Evolutionary conservation across 2,888 invertebrate species (phyloP).

Genomic region (Xanthia togata): DNA sequence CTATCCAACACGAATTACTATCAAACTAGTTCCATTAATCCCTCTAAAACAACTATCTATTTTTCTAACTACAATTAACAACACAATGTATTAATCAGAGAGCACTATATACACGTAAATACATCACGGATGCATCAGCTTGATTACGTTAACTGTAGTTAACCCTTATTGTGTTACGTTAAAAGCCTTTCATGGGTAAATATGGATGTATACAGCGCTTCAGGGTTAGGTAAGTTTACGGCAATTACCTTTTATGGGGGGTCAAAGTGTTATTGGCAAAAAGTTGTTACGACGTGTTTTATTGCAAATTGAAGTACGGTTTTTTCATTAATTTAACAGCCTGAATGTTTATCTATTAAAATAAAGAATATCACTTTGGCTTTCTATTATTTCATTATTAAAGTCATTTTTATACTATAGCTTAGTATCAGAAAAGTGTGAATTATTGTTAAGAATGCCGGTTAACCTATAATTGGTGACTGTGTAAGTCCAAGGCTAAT

Average conservation of each 20-base stretch:
- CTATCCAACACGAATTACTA: slow-evolving; percentile 7
- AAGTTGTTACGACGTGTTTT: slow-evolving; percentile 21
- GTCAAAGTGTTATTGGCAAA: slow-evolving; percentile 33
- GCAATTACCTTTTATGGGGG: slow-evolving; percentile 30
- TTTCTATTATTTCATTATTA: too few relatives aligned
- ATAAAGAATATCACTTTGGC: too few relatives aligned
- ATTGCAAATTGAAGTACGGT: slow-evolving; percentile 21
- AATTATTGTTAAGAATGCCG: too few relatives aligned
- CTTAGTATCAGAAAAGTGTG: too few relatives aligned
- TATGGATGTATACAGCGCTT: slow-evolving; percentile 21
- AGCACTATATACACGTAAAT: not conserved
- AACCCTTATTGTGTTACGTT: slow-evolving; percentile 40
- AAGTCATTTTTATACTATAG: too few relatives aligned
- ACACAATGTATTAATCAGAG: slow-evolving; percentile 14
- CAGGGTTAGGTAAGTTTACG: slow-evolving; percentile 32
- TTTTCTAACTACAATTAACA: not conserved
- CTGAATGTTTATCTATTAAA: not conserved
- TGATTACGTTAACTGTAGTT: slow-evolving; percentile 34
- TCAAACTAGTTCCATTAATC: not conserved
- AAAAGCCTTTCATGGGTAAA: slow-evolving; percentile 50
- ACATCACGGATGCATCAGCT: slow-evolving; percentile 46
- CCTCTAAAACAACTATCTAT: not conserved
- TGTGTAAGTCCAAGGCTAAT: too few relatives aligned
- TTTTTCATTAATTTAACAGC: slow-evolving; percentile 14
- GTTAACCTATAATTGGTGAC: too few relatives aligned